A percentile compares a stretch with the other conserved stretches of the same genome.
Evolutionary conservation across 1,140 invertebrate genomes (phyloP).

Genomic region (Formica exsecta): DNA sequence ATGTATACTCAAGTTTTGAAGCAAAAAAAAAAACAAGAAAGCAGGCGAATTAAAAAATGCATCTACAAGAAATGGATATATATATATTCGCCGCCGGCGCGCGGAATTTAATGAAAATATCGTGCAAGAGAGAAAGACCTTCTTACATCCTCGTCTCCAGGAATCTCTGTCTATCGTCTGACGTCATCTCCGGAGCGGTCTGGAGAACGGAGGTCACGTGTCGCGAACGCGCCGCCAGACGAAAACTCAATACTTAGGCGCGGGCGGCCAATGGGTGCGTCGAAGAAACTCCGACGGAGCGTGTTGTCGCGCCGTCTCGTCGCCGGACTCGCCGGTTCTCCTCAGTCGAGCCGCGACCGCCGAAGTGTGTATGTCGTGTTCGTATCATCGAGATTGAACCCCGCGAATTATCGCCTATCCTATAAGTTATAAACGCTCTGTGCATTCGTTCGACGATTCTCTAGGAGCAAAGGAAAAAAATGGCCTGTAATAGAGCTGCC

Average conservation of each 20-base stretch:
- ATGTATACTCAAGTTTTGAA: too few relatives aligned
- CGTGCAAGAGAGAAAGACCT: background rate
- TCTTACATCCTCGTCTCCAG: background rate
- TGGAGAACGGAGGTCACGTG: constrained; percentile 81
- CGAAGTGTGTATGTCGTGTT: constrained; percentile 64
- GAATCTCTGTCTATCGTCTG: constrained; percentile 66
- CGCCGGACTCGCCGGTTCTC: constrained; percentile 60
- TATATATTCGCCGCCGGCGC: too few relatives aligned
- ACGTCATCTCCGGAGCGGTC: constrained; percentile 76
- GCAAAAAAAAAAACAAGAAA: too few relatives aligned
- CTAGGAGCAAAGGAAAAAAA: constrained; percentile 79
- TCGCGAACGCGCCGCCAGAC: constrained; percentile 52
- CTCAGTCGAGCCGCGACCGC: constrained; percentile 77
- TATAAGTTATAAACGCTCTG: background rate
- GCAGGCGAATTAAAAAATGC: background rate
- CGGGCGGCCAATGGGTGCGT: constrained; percentile 73
- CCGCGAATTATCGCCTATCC: background rate
- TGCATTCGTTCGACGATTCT: background rate
- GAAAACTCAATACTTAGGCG: constrained; percentile 75
- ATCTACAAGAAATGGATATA: background rate
- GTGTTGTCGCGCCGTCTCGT: constrained; percentile 65
- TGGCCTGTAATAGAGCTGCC: constrained; percentile 95
- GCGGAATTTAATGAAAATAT: background rate
- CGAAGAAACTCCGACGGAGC: constrained; percentile 57
- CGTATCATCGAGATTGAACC: too few relatives aligned